phyloP scores from a whole-genome alignment of 2,113 vertebrate species.

The Carassius carassius region DNA sequence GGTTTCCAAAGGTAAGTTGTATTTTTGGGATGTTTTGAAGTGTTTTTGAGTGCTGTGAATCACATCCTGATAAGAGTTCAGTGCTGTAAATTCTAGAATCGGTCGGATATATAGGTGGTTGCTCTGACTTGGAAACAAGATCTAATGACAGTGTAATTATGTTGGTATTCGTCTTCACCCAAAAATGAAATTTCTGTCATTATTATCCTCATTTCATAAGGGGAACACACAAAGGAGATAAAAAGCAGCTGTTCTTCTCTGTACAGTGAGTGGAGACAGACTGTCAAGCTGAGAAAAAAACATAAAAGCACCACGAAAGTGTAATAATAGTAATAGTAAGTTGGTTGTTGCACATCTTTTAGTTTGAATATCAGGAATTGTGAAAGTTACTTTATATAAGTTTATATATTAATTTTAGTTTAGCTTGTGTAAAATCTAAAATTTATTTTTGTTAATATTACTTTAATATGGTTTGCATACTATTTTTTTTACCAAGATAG shows the following conservation, averaged over 20 bases:
- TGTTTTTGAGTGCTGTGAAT: neutral
- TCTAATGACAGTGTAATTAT: neutral
- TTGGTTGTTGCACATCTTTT: neutral
- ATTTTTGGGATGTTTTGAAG: neutral
- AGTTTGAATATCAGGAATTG: neutral
- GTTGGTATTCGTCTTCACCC: neutral
- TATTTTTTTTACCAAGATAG: too few relatives aligned
- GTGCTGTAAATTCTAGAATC: too few relatives aligned
- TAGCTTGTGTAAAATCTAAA: too few relatives aligned
- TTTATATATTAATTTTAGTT: too few relatives aligned
- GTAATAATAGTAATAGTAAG: neutral
- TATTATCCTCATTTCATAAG: neutral
- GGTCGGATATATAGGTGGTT: neutral
- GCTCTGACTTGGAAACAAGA: neutral
- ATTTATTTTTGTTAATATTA: too few relatives aligned
- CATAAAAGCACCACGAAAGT: neutral
- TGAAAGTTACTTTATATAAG: too few relatives aligned
- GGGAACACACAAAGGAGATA: neutral
- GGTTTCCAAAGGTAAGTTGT: conserved; percentile 32
- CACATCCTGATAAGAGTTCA: conserved; percentile 2
- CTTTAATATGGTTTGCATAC: too few relatives aligned
- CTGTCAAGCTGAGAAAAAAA: neutral
- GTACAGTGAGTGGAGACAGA: neutral
- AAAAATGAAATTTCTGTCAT: neutral
- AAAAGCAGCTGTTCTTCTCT: neutral